Base-by-base conservation (phyloP, 2,797 vertebrate species). In the Silurus lanzhouensis region DNA sequence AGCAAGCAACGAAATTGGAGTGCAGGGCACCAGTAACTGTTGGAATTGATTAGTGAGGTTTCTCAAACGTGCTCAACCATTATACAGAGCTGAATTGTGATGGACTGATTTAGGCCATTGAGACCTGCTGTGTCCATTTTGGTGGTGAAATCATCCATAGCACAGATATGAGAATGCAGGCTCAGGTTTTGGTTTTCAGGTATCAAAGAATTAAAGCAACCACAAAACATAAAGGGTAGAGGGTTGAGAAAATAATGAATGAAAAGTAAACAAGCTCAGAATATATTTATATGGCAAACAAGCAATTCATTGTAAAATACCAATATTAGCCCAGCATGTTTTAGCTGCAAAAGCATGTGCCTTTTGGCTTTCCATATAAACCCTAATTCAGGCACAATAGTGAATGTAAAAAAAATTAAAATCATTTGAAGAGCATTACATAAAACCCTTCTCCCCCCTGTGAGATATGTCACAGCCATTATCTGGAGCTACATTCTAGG, bases 381-480 rank as follows among this genome's bases (percentile, higher is more conserved):
- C 58, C 76, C 76, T 78, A 57, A 78, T 78, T 61, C 61, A 61
- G 31, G 12, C 57, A 44, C 76, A 61, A 31, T 58, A 22, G 75
- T 77, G 19, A 25, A 27, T 75, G n/a, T 9, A 38, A 57, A 31
- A 48, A 48, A 46, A 72, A 60, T 19, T 3, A 2, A 60, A 52
- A 27, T 64, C 9, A 61, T 55, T 81, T 57, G 25, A 76, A 58
- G 17, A 76, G 25, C 27, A 66, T 64, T 81, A 64, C 44, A 60
- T 71, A 63, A 63, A 68, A 15, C 74, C 25, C 10, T 9, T 58
- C 3, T 76, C 19, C 19, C 31, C 44, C 31, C 79, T 67, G 44
- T 85, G 48, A 60, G 68, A 31, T 27, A 66, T 15, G 20, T 86
- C 68, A 87, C n/a, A 76, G 79, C 9, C n/a, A 55, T 85, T 86